A percentile compares a stretch with the other conserved stretches of the same genome.
Evolutionary conservation across 2,113 vertebrate genomes (phyloP).

Genomic region (Brevimyrus niger): DNA sequence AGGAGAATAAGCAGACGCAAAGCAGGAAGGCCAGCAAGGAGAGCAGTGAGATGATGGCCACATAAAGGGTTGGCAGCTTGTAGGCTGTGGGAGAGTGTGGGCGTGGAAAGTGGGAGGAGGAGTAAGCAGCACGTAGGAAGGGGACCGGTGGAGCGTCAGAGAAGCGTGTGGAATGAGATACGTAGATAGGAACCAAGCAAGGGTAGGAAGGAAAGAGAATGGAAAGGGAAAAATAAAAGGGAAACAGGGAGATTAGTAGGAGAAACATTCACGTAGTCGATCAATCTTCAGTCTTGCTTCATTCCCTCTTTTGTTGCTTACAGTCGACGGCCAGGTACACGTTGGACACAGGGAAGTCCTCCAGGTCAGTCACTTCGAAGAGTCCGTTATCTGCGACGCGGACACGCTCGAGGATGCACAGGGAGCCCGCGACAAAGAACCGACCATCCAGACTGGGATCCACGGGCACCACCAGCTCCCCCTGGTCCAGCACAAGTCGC

Average conservation of each 20-base stretch:
- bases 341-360: slow-evolving; percentile 49
- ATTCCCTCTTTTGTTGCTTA: slow-evolving; percentile 36
- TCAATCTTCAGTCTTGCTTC: background rate
- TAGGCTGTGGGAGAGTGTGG: slow-evolving; percentile 45
- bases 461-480: slow-evolving; percentile 42
- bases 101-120: background rate
- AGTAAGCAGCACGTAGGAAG: background rate
- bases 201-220: background rate
- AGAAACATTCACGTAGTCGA: background rate
- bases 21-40: slow-evolving; percentile 61
- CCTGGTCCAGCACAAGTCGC: slow-evolving; percentile 50
- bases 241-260: background rate
- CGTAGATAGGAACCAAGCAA: background rate
- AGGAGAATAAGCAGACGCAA: slow-evolving; percentile 62
- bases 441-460: slow-evolving; percentile 46
- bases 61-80: slow-evolving; percentile 52
- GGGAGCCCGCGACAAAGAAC: slow-evolving; percentile 46
- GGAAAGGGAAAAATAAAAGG: slow-evolving; percentile 16
- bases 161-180: background rate
- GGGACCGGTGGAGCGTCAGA: background rate
- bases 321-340: slow-evolving; percentile 46
- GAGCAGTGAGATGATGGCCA: slow-evolving; percentile 61
- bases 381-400: slow-evolving; percentile 45
- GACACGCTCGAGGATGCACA: slow-evolving; percentile 48
- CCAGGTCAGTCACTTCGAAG: slow-evolving; percentile 50